Conservation (phyloP, 2,797 vertebrate genomes). For the Megaceryle alcyon region DNA sequence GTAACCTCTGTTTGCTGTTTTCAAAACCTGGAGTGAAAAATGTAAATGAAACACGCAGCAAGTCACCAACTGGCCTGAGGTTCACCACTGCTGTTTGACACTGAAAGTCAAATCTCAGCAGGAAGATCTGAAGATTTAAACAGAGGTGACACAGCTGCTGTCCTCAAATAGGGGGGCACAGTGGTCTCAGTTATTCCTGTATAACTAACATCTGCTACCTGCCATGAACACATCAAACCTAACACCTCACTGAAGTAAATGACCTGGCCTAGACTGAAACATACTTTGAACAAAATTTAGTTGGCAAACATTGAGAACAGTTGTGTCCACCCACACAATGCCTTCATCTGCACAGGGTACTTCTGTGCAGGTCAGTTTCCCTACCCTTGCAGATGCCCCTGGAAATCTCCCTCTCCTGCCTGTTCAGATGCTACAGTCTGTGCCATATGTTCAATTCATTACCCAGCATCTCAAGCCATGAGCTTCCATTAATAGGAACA, state of each 20-base stretch:
- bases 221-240: background rate
- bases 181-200: background rate
- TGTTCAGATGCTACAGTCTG: background rate
- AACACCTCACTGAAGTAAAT: background rate
- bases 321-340: background rate
- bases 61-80: background rate
- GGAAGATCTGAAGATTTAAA: background rate
- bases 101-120: background rate
- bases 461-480: constrained; percentile 19
- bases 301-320: background rate
- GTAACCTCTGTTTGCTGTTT: background rate
- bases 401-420: background rate
- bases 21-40: constrained; percentile 32
- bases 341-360: background rate
- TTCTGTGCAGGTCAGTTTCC: background rate
- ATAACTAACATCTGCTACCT: background rate
- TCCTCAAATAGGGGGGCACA: background rate
- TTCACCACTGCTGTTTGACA: background rate
- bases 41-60: background rate
- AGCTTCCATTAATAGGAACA: constrained; percentile 45
- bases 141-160: background rate
- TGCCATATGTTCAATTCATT: constrained; percentile 42
- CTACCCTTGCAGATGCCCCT: background rate
- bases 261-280: background rate
- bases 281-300: background rate